Evolutionary conservation across 2,113 vertebrate species (phyloP).

Genomic region (Cheirogaleus medius): DNA sequence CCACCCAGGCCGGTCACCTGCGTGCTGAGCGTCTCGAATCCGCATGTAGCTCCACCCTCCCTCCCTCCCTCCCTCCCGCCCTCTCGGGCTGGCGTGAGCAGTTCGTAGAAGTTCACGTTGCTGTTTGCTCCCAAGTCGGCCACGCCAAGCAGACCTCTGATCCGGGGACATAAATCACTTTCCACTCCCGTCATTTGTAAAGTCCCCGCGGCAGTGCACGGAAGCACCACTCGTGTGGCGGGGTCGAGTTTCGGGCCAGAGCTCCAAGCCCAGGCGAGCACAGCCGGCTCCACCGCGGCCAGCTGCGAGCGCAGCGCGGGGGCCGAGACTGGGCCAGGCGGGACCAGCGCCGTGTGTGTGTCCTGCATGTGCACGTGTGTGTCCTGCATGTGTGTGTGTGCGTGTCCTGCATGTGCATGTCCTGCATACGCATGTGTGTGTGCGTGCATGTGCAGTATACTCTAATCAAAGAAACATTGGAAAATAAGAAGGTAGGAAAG

Average conservation of each 20-base stretch:
- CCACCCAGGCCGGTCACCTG: neutral
- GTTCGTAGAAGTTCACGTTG: slow-evolving; percentile 69
- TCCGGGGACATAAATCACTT: slow-evolving; percentile 85
- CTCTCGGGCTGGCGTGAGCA: slow-evolving; percentile 39
- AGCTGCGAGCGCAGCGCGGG: neutral
- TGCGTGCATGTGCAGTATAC: neutral
- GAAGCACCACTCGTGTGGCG: slow-evolving; percentile 83
- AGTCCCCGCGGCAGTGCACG: slow-evolving; percentile 81
- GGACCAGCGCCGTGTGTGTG: neutral
- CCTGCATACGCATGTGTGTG: too few relatives aligned
- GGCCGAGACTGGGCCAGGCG: neutral
- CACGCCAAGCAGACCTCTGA: slow-evolving; percentile 82
- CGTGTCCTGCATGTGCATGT: too few relatives aligned
- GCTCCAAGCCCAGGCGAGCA: slow-evolving; percentile 79
- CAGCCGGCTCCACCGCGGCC: slow-evolving; percentile 69
- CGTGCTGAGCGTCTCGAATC: too few relatives aligned
- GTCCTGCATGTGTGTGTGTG: neutral
- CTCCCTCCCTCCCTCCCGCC: neutral
- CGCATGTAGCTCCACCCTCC: too few relatives aligned
- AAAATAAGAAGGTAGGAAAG: too few relatives aligned
- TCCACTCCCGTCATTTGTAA: slow-evolving; percentile 83
- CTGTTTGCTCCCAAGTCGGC: slow-evolving; percentile 62
- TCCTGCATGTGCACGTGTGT: neutral
- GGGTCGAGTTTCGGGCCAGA: slow-evolving; percentile 84
- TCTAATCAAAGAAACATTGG: too few relatives aligned